Evolutionary conservation across 30 jellyfish, hydroid and myxozoan species (phyloP).

Genomic region (Chrysaora quinquecirrha): DNA sequence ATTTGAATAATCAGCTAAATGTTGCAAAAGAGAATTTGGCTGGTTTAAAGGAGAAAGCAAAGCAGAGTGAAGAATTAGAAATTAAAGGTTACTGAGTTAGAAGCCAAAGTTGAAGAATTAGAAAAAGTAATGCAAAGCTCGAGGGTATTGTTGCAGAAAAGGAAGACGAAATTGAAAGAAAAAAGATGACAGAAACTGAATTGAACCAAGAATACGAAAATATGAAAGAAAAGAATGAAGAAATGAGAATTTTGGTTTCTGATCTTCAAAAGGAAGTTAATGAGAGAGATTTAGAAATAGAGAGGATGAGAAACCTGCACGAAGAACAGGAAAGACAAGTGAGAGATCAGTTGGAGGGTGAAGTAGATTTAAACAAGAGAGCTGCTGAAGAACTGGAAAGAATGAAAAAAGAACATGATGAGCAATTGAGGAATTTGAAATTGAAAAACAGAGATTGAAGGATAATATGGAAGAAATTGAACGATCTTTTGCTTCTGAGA

Average conservation of each 20-base stretch:
- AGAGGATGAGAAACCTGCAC: background rate
- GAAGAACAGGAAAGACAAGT: slow-evolving; percentile 8
- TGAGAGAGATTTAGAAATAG: background rate
- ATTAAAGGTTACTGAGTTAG: background rate
- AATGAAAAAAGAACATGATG: background rate
- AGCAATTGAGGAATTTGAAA: background rate
- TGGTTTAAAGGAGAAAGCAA: background rate
- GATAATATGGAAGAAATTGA: slow-evolving; percentile 42
- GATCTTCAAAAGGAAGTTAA: background rate
- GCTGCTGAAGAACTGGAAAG: background rate
- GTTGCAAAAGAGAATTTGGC: background rate
- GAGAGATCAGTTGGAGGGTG: background rate
- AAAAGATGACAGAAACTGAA: background rate
- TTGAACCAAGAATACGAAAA: slow-evolving; percentile 3
- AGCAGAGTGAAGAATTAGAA: background rate
- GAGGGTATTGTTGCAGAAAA: background rate
- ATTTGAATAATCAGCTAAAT: background rate
- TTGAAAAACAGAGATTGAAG: slow-evolving; percentile 12
- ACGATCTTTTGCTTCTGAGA: slow-evolving; percentile 9
- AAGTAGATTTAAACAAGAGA: background rate
- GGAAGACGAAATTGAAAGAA: slow-evolving; percentile 21
- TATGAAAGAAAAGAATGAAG: slow-evolving; percentile 14
- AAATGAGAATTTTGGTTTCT: background rate
- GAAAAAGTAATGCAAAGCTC: background rate
- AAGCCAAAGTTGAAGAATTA: background rate